Conservation (phyloP, 64 coral and sea anemone genomes). For the Montipora sp. region DNA sequence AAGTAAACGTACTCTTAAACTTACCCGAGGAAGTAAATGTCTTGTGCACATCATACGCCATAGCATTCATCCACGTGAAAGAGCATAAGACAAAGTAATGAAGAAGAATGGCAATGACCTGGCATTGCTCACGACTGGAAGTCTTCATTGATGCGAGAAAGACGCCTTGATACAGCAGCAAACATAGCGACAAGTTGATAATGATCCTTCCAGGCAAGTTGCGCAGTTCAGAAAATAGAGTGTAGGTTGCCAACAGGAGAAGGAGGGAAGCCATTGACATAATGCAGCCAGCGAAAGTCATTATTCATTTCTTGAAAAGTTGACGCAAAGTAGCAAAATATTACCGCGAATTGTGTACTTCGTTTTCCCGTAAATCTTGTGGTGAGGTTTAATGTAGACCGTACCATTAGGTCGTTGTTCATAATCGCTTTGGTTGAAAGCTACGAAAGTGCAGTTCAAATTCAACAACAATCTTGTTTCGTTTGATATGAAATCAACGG, state of each 20-base stretch:
- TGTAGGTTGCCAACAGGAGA: slow-evolving; percentile 39
- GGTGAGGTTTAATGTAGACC: slow-evolving; percentile 5
- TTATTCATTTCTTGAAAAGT: slow-evolving; percentile 5
- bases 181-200: not conserved
- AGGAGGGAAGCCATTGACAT: slow-evolving; percentile 23
- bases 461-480: no score
- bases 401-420: not conserved
- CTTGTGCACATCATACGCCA: slow-evolving; percentile 34
- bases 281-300: slow-evolving; percentile 38
- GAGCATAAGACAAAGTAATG: not conserved
- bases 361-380: not conserved
- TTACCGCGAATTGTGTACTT: not conserved
- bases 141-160: not conserved
- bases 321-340: slow-evolving; percentile 2
- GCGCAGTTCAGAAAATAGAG: not conserved
- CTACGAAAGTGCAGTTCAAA: not conserved
- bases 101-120: no score
- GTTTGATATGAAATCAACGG: not conserved
- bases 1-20: not conserved
- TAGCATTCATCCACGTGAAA: slow-evolving; percentile 36
- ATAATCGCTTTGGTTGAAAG: slow-evolving; percentile 16
- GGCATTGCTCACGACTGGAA: no score
- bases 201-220: no score
- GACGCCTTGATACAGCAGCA: slow-evolving; percentile 32
- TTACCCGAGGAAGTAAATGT: slow-evolving; percentile 13